Base-by-base conservation (phyloP, 2,888 invertebrate species). In the Leptopilina myrica region DNA sequence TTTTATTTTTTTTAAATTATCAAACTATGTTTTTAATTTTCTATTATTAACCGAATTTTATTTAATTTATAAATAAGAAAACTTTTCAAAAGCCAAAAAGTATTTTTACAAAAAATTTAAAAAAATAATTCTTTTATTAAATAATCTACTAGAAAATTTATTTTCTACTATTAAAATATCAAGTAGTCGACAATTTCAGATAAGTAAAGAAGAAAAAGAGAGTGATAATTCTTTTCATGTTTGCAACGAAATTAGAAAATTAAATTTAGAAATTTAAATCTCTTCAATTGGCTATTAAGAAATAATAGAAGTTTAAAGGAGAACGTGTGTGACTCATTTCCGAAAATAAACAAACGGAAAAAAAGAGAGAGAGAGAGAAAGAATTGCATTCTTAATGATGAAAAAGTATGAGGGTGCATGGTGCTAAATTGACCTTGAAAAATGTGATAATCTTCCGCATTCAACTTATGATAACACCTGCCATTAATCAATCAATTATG, bases 401-500 rank as follows among this genome's bases (percentile, higher is more conserved):
- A 56, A 14, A 8, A 14, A 8, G 46, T 12, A 26, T 76, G 76
- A 46, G 43, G 8, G 43, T 43, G 64, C 40, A 76, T 76, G 76
- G 76, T 64, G 64, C 49, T n/a, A 43, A 33, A n/a, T 46, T 64
- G 64, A 76, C 64, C 76, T 76, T 76, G 76, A 64, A 9, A 20
- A 5, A 7, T 33, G 33, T 26, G 26, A 64, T 80, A 75, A 82
- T 80, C 83, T 78, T 80, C 78, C 66, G 78, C 81, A 77, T 78
- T 26, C 53, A 20, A 73, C n/a, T 75, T 56, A 79, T 75, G 73
- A 78, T 75, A 80, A 77, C 84, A 84, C 86, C 85, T 85, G 83
- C 82, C 79, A 33, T 65, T 81, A 81, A 83, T 86, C 84, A 78
- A 85, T 85, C 84, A 84, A 80, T 81, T 69, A 66, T 76, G 76